A percentile compares a stretch with the other conserved stretches of the same genome.
Conservation (phyloP, 2,888 invertebrate species). For the Parapristionchus giblindavisi region DNA sequence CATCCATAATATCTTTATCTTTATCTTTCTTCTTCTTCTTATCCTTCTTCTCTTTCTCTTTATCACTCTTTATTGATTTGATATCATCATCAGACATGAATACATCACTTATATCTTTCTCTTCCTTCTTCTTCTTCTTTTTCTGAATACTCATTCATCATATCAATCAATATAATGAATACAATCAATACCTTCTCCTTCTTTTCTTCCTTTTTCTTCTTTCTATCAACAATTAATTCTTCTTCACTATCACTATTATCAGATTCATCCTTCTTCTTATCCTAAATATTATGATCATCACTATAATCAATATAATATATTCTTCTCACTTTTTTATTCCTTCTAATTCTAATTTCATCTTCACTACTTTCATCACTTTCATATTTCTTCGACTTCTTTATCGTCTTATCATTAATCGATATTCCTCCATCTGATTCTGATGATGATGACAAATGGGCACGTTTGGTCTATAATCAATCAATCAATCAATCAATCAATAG, state of each 20-base stretch:
- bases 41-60: conserved; percentile 13
- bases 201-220: conserved; percentile 23
- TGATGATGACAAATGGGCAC: conserved; percentile 30
- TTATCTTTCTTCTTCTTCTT: neutral
- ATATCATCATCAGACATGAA: neutral
- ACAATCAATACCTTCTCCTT: conserved; percentile 9
- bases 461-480: conserved; percentile 21
- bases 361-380: conserved; percentile 24
- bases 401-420: neutral
- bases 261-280: conserved; percentile 8
- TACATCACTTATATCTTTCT: neutral
- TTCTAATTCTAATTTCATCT: conserved; percentile 3
- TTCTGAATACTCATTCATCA: neutral
- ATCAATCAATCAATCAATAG: neutral
- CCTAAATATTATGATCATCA: neutral
- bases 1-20: neutral
- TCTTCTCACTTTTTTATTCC: neutral
- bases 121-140: conserved; percentile 1
- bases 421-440: conserved; percentile 24
- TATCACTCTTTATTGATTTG: conserved; percentile 4
- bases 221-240: neutral
- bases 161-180: no score
- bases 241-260: neutral
- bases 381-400: neutral
- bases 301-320: neutral